phyloP scores from a whole-genome alignment of 2,113 vertebrate species.

The Menura novaehollandiae region DNA sequence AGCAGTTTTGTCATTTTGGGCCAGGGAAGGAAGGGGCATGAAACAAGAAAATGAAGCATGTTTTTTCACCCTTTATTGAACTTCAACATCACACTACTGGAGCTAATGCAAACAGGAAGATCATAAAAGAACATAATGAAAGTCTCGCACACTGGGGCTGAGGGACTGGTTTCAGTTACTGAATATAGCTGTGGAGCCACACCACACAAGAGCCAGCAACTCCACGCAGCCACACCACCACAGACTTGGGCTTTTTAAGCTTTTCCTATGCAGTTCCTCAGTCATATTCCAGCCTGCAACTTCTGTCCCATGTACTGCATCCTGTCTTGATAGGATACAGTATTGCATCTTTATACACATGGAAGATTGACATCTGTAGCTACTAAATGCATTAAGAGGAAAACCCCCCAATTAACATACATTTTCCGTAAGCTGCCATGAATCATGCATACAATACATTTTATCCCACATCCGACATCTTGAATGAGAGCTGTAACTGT shows the following conservation, averaged over 20 bases:
- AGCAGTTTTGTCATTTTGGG: slow-evolving; percentile 18
- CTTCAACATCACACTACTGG: slow-evolving; percentile 53
- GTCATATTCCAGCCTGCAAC: background rate
- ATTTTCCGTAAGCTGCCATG: background rate
- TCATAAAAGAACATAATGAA: slow-evolving; percentile 47
- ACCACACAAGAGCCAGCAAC: slow-evolving; percentile 53
- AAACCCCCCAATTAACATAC: background rate
- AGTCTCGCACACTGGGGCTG: slow-evolving; percentile 14
- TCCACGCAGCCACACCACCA: background rate
- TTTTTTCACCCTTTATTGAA: slow-evolving; percentile 51
- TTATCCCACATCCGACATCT: background rate
- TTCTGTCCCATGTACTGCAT: background rate
- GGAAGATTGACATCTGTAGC: background rate
- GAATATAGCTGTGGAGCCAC: slow-evolving; percentile 39
- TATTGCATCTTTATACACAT: background rate
- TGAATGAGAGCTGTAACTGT: slow-evolving; percentile 7
- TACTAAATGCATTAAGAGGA: background rate
- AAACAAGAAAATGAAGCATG: background rate
- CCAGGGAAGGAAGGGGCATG: background rate
- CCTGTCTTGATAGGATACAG: background rate
- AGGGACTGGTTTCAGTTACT: slow-evolving; percentile 56
- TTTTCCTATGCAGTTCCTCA: background rate
- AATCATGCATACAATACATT: background rate
- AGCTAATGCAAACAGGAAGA: slow-evolving; percentile 54
- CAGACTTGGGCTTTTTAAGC: background rate